phyloP scores from a whole-genome alignment of 2,797 vertebrate species.

The Hippocampus kuda region DNA sequence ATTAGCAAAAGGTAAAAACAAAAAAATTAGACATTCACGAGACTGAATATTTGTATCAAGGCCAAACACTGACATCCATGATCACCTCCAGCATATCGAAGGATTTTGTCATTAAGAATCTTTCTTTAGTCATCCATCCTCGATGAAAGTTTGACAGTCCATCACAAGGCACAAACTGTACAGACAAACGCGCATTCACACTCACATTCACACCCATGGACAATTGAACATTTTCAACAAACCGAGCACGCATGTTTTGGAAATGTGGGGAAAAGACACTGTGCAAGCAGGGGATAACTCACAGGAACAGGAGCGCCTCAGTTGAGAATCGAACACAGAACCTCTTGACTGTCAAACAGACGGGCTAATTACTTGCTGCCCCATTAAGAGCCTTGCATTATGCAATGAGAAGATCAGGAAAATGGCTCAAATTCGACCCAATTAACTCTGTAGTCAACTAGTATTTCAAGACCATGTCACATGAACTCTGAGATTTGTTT shows the following conservation, averaged over 20 bases:
- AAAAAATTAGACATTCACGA: not conserved
- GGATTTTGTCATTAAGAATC: too few species aligned
- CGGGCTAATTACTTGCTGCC: not conserved
- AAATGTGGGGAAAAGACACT: not conserved
- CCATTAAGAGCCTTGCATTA: not conserved
- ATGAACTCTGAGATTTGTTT: not conserved
- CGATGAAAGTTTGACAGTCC: not conserved
- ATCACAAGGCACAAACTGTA: not conserved
- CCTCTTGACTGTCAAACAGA: too few species aligned
- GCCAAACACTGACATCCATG: not conserved
- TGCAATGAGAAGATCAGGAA: not conserved
- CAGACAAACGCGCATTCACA: not conserved
- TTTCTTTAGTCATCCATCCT: too few species aligned
- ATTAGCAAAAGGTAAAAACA: not conserved
- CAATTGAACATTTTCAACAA: not conserved
- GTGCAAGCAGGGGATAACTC: not conserved
- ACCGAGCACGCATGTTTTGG: not conserved
- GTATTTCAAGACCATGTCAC: not conserved
- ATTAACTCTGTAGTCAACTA: not conserved
- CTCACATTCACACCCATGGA: not conserved
- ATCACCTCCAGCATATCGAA: too few species aligned
- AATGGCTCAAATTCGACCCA: not conserved
- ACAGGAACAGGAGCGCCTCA: not conserved
- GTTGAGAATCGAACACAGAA: not conserved
- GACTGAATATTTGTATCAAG: not conserved